A percentile compares a stretch with the other conserved stretches of the same genome.
Conservation (phyloP, 1,140 invertebrate genomes). For the Maniola jurtina region DNA sequence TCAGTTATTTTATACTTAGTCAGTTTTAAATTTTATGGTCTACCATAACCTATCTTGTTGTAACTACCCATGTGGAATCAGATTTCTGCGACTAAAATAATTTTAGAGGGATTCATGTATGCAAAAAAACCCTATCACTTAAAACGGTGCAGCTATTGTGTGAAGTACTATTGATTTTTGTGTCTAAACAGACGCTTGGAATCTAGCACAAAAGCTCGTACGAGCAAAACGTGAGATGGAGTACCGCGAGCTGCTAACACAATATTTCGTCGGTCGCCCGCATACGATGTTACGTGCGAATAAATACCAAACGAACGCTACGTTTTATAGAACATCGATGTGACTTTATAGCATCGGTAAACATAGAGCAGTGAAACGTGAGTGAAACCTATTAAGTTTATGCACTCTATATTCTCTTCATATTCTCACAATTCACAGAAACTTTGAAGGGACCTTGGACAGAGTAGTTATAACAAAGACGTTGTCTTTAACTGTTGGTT, state of each 20-base stretch:
- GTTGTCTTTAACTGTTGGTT: too few relatives aligned
- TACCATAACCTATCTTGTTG: too few relatives aligned
- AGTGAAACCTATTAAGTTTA: too few relatives aligned
- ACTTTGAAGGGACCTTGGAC: too few relatives aligned
- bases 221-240: conserved; percentile 2
- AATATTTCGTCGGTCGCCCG: conserved; percentile 11
- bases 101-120: background rate
- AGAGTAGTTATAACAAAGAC: too few relatives aligned
- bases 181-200: conserved; percentile 9
- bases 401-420: too few relatives aligned
- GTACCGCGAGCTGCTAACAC: conserved; percentile 7
- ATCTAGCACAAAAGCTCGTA: conserved; percentile 5
- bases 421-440: too few relatives aligned
- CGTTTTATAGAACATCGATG: background rate
- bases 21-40: too few relatives aligned
- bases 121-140: background rate
- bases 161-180: conserved; percentile 8
- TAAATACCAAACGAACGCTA: conserved; percentile 11
- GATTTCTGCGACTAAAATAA: too few relatives aligned
- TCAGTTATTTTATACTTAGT: too few relatives aligned
- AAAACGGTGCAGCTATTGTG: background rate
- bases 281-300: conserved; percentile 3
- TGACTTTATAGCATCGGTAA: background rate
- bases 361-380: background rate
- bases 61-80: too few relatives aligned